Evolutionary conservation across 2,888 invertebrate genomes (phyloP), one percentile per base, ranked within the genome.

Genomic region (Monopis laevigella): DNA sequence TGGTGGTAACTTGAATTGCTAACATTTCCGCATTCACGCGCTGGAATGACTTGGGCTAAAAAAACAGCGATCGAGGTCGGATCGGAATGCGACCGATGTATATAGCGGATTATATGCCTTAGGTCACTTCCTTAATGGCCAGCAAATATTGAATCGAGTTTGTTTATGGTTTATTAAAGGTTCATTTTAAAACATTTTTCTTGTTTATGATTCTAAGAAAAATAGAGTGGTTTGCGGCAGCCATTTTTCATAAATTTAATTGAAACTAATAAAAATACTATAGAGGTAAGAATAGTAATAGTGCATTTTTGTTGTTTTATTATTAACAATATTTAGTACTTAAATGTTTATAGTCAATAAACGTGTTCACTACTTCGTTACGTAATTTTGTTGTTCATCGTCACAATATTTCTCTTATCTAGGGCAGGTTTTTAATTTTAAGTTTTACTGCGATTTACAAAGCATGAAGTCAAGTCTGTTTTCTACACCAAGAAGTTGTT

Each of bases 401-500:
- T 32, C 16, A 17, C 65, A 70, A 65, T 13, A 30, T 30, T 21
- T 13, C 14, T 30, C 17, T 32, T 32, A 14, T 32, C 32, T 32
- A 16, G 32, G 32, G 17, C 32, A 28, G n/a, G 10, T 14, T 17
- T 13, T 7, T 62, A 62, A 55, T 66, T 60, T 55, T 59, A 63
- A 24, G 24, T 8, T 63, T 65, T 61, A 64, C 62, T 53, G 58
- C 63, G 62, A 65, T 58, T 62, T 59, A 62, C 61, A 64, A 66
- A 53, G 58, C 58, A 51, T 51, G 17, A 11, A 30, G 30, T 11
- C 13, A 16, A 17, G 12, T 29, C 71, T 71, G 78, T 65, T 73
- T 65, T 74, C 77, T 81, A 85, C 85, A 85, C 85, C 84, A 74
- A 83, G 83, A 78, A 85, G 85, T 85, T 85, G 69, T 85, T 85